A percentile compares a stretch with the other conserved stretches of the same genome.
phyloP scores from a whole-genome alignment of 2,797 vertebrate genomes.

The Chrosomus eos region DNA sequence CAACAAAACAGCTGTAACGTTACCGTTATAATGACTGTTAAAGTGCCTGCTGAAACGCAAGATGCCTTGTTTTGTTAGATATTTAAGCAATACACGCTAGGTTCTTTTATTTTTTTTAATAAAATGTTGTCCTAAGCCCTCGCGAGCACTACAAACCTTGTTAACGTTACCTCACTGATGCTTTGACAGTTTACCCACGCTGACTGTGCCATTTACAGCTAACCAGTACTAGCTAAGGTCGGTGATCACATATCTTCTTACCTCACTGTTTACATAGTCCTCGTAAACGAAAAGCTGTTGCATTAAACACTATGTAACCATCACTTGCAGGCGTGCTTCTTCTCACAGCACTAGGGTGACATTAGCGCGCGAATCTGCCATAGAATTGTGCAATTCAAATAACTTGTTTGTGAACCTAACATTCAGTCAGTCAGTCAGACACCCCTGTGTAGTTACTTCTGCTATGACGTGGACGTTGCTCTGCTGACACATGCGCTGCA shows the following conservation, averaged over 20 bases:
- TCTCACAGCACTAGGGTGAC: background rate
- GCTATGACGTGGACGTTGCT: constrained; percentile 15
- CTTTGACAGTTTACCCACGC: background rate
- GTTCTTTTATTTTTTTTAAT: no score
- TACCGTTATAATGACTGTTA: background rate
- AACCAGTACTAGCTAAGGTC: background rate
- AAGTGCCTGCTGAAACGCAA: background rate
- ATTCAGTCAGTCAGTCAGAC: background rate
- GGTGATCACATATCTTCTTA: constrained; percentile 34
- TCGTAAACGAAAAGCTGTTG: background rate
- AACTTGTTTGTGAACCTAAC: background rate
- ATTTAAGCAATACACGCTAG: background rate
- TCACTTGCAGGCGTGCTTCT: background rate
- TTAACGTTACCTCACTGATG: background rate
- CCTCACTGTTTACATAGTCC: constrained; percentile 33
- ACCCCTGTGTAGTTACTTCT: constrained; percentile 7
- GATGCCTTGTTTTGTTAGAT: background rate
- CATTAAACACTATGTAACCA: constrained; percentile 49
- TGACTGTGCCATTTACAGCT: background rate
- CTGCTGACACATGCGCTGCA: constrained; percentile 35
- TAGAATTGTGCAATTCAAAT: background rate
- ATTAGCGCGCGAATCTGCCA: background rate
- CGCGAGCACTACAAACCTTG: background rate
- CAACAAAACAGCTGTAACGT: background rate
- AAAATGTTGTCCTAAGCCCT: background rate